Base-by-base conservation (phyloP, 2,113 vertebrate genomes). In the Myotis brandtii region DNA sequence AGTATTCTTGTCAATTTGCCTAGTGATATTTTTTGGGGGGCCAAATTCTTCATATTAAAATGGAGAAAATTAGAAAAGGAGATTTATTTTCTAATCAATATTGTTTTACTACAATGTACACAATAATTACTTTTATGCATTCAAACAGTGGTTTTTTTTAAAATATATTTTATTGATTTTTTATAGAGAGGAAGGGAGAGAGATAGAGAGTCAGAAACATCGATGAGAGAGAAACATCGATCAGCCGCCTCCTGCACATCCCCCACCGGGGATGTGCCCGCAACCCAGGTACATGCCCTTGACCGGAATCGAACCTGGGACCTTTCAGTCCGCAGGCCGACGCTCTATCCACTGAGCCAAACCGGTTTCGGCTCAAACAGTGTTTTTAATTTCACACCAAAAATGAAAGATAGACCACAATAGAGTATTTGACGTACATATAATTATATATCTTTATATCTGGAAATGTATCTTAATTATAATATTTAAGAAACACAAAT, bases 91-190 rank as follows among this genome's bases (percentile, higher is more conserved):
- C 1, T 34, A 76, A 67, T 37, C 27, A 87, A 40, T 76, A 64
- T 62, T 88, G 30, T 46, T 52, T 84, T 92, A 64, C 43, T 89
- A 56, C 8, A 70, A 50, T 76, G 43, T 64, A 52, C 1, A 72
- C 30, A 70, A 56, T 27, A 66, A 77, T 76, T 62, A 64, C 2
- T 37, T 20, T 64, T 48, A 62, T n/a, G 32, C 8, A 79, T 48
- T 50, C 11, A 67, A 92, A 32, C 30, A 86, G 27, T 54, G 75
- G 30, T 86, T 95, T 94, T 27, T n/a, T n/a, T n/a, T n/a, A n/a
- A n/a, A n/a, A n/a, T n/a, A n/a, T n/a, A n/a, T n/a, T n/a, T n/a
- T n/a, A n/a, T n/a, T n/a, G n/a, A n/a, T n/a, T n/a, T n/a, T n/a
- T n/a, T n/a, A n/a, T n/a, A n/a, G n/a, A n/a, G n/a, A n/a, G n/a